Base-by-base conservation (phyloP, 2,888 invertebrate genomes). In the Apantesis nais region DNA sequence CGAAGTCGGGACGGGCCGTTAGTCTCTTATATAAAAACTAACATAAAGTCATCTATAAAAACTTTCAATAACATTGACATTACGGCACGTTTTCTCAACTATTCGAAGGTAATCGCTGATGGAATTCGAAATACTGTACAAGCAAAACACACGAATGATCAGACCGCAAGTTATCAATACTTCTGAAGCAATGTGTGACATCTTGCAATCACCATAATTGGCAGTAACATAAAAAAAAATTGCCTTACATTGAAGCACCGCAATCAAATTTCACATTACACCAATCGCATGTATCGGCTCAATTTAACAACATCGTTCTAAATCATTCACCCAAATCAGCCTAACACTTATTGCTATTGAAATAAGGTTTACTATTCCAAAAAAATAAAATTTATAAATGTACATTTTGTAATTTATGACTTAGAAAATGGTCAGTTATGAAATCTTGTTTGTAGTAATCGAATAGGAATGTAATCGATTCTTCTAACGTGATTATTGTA, bases 401-500 rank as follows among this genome's bases (percentile, higher is more conserved):
- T 60, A 66, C 68, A 71, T 62, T 44, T 60, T 29, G 41, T 31
- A 67, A 67, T 66, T 71, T 62, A 72, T 65, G 66, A n/a, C 44
- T 16, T 79, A 73, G 79, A 79, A 81, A 81, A 73, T 70, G 62
- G 5, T 52, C 25, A 70, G 75, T 80, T 80, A 80, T 73, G 79
- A 80, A 79, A 80, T 74, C 72, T 16, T 8, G 52, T 77, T 80
- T 65, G 70, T 7, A 63, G 72, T 75, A 67, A 80, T 80, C 34
- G 71, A 74, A 67, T 64, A 64, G 77, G 74, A 74, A 79, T 80
- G 80, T 80, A 80, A 80, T 76, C 71, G 31, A 62, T 70, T 73
- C 48, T 62, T 58, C 25, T 41, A 68, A 34, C 19, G n/a, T 58
- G n/a, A 41, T 64, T 68, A 58, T 64, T 64, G 55, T 68, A 64